Base-by-base conservation (phyloP, 2,113 vertebrate genomes). In the Proteles cristata region DNA sequence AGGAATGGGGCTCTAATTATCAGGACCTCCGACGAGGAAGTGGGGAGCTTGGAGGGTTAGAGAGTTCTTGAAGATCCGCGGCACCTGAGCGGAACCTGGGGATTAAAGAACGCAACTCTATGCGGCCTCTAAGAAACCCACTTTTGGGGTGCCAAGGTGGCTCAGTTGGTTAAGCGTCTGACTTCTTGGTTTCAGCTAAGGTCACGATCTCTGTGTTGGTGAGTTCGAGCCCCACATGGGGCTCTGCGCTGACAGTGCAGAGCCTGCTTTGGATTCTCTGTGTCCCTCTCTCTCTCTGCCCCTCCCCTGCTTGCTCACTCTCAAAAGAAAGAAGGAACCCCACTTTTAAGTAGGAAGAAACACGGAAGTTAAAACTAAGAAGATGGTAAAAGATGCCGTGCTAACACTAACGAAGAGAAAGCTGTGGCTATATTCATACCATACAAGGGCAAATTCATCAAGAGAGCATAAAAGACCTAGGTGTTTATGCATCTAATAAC, bases 21-120 rank as follows among this genome's bases (percentile, higher is more conserved):
- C 91, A 92, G 19, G 88, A 31, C 31, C 16, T 96, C 71, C 83
- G 63, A 89, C 17, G 92, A 95, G 10, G 84, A 95, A 88, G n/a
- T 79, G 48, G 53, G 71, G 45, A 35, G 17, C 55, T 65, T 26
- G 9, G 33, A 74, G 48, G 69, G 45, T 69, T 73, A 84, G n/a
- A 63, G 31, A 63, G 15, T 58, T 84, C 80, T 76, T 80, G 14
- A 77, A 79, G 69, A 83, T 26, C 35, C 55, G 39, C 82, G 26
- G 74, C 48, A 88, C 65, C 39, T n/a, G 25, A 84, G 12, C 33
- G 88, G 69, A 28, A 33, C 55, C 86, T 74, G 65, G 31, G 53
- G n/a, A 85, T 94, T 92, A 84, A 84, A 88, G 28, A 93, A 88
- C 50, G 61, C 55, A 96, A 82, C 76, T 79, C 45, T 68, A 14